A percentile compares a stretch with the other conserved stretches of the same genome.
Evolutionary conservation across 1,140 invertebrate species (phyloP).

Genomic region (Neelides sp.): DNA sequence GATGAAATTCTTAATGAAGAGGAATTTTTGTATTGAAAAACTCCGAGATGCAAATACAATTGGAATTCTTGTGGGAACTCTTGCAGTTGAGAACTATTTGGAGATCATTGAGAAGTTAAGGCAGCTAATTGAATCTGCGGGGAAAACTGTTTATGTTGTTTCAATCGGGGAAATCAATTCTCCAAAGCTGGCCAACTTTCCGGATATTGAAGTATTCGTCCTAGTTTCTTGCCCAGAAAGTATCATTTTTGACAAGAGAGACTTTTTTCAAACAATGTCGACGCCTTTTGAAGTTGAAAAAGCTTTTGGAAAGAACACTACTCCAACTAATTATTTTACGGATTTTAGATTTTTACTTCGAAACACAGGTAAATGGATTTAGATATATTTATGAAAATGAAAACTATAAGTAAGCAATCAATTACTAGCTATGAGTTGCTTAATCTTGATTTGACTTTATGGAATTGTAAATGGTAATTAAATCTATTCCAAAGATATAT

Average conservation of each 20-base stretch:
- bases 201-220: slow-evolving; percentile 67
- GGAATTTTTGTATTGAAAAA: slow-evolving; percentile 71
- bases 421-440: no score
- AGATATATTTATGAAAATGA: no score
- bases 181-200: slow-evolving; percentile 84
- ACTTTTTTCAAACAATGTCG: slow-evolving; percentile 77
- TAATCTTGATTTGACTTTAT: no score
- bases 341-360: slow-evolving; percentile 15
- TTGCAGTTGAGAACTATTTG: slow-evolving; percentile 67
- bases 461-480: no score
- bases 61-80: slow-evolving; percentile 76
- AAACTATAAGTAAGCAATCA: no score
- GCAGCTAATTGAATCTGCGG: slow-evolving; percentile 51
- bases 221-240: slow-evolving; percentile 75
- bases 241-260: slow-evolving; percentile 60
- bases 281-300: slow-evolving; percentile 87
- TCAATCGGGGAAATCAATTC: slow-evolving; percentile 84
- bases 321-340: slow-evolving; percentile 9
- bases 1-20: slow-evolving; percentile 49
- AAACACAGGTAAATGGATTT: no score
- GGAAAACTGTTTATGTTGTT: slow-evolving; percentile 79
- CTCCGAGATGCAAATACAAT: slow-evolving; percentile 74
- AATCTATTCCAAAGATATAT: no score
- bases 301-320: slow-evolving; percentile 40
- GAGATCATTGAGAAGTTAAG: slow-evolving; percentile 63